These are phyloP conservation scores for Macroteleia sp. DNA, from an alignment of 2,888 invertebrate genomes.

Conservation along the genomic window DNA sequence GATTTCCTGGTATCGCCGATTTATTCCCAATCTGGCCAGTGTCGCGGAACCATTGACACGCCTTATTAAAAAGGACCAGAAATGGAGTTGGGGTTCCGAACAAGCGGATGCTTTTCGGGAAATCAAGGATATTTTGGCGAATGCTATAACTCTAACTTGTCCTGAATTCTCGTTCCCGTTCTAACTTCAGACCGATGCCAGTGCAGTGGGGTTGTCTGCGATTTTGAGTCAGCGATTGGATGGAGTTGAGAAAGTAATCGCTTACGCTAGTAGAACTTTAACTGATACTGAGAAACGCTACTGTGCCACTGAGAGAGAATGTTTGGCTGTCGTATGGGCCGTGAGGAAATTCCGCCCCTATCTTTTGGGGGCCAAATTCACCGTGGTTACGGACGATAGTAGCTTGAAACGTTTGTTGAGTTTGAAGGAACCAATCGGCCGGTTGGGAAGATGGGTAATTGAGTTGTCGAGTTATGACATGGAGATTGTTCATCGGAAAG, in stretches of 20 bases:
- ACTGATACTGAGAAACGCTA: constrained; percentile 46
- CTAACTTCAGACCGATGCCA: too few relatives aligned
- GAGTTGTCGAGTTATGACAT: not conserved
- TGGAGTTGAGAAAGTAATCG: constrained; percentile 28
- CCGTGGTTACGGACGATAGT: constrained; percentile 65
- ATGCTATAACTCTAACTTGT: too few relatives aligned
- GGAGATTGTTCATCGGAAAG: not conserved
- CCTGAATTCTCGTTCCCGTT: too few relatives aligned
- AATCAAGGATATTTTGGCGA: too few relatives aligned
- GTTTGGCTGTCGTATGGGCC: constrained; percentile 57
- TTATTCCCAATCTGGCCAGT: not conserved
- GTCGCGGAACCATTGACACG: too few relatives aligned
- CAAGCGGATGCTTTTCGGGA: too few relatives aligned
- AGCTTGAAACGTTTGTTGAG: constrained; percentile 47
- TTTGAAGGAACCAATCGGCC: constrained; percentile 15
- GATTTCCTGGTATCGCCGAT: not conserved
- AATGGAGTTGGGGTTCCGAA: too few relatives aligned
- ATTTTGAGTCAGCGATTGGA: too few relatives aligned
- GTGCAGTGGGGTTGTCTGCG: too few relatives aligned
- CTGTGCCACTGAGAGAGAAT: constrained; percentile 57
- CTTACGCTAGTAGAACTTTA: constrained; percentile 57
- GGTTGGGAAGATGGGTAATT: not conserved
- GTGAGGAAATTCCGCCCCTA: constrained; percentile 36
- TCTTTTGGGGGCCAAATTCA: constrained; percentile 47
- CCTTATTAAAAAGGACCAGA: too few relatives aligned